A percentile compares a stretch with the other conserved stretches of the same genome.
Evolutionary conservation across 2,888 invertebrate species (phyloP).

Genomic region (Nephrotoma guestfalica): DNA sequence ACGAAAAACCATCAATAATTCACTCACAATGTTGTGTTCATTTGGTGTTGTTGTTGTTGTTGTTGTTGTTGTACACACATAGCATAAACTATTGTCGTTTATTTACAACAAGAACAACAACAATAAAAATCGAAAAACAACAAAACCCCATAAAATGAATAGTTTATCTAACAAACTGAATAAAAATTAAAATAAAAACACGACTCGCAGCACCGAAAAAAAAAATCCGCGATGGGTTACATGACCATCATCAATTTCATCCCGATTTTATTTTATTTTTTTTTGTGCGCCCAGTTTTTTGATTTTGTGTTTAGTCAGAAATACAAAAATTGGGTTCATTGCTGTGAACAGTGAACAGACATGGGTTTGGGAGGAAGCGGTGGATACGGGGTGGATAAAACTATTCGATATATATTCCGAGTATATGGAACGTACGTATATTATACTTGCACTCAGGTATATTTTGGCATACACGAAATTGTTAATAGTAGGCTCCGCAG

Average conservation of each 20-base stretch:
- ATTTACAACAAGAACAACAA: neutral
- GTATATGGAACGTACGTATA: too few species aligned
- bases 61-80: neutral
- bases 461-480: neutral
- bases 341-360: neutral
- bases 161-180: constrained; percentile 3
- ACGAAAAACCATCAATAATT: neutral
- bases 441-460: neutral
- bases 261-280: neutral
- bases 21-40: neutral
- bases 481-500: neutral
- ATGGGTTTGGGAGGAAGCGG: neutral
- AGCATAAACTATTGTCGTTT: neutral
- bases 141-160: constrained; percentile 1
- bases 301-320: neutral
- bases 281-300: neutral
- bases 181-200: neutral
- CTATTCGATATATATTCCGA: neutral
- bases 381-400: neutral
- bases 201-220: neutral
- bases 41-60: neutral
- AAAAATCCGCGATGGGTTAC: neutral
- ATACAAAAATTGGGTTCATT: neutral
- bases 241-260: neutral
- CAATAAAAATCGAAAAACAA: neutral